These are phyloP conservation scores for Cabera pusaria DNA, from an alignment of 2,888 invertebrate genomes.

Conservation along the genomic window DNA sequence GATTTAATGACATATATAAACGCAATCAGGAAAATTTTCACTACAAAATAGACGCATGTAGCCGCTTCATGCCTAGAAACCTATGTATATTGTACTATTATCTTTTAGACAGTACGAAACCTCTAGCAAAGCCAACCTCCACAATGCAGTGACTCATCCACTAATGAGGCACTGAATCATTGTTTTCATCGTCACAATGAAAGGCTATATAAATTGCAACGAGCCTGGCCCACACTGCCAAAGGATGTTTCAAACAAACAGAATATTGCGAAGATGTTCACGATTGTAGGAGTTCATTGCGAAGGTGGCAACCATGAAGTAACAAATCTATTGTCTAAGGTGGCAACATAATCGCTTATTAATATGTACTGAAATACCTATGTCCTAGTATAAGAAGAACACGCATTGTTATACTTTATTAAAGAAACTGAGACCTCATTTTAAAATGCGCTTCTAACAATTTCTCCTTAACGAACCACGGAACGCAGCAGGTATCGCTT, in stretches of 20 bases:
- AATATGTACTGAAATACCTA: too few species aligned
- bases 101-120: slow-evolving; percentile 12
- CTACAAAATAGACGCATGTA: too few species aligned
- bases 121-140: slow-evolving; percentile 29
- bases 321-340: too few species aligned
- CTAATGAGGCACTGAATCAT: slow-evolving; percentile 64
- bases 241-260: slow-evolving; percentile 4
- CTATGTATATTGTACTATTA: too few species aligned
- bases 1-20: too few species aligned
- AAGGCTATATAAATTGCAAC: slow-evolving; percentile 45
- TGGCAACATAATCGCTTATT: too few species aligned
- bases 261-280: slow-evolving; percentile 3
- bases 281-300: background rate
- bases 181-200: slow-evolving; percentile 57
- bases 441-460: slow-evolving; percentile 23
- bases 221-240: slow-evolving; percentile 25
- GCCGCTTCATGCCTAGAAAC: too few species aligned
- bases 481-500: slow-evolving; percentile 45
- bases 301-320: slow-evolving; percentile 7
- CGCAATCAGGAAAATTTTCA: too few species aligned
- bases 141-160: slow-evolving; percentile 53
- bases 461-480: slow-evolving; percentile 24
- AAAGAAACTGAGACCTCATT: slow-evolving; percentile 8
- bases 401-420: slow-evolving; percentile 5
- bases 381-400: too few species aligned